Evolutionary conservation across 2,113 vertebrate genomes (phyloP), one percentile per base, ranked within the genome.

Genomic region (Tringa solitaria): DNA sequence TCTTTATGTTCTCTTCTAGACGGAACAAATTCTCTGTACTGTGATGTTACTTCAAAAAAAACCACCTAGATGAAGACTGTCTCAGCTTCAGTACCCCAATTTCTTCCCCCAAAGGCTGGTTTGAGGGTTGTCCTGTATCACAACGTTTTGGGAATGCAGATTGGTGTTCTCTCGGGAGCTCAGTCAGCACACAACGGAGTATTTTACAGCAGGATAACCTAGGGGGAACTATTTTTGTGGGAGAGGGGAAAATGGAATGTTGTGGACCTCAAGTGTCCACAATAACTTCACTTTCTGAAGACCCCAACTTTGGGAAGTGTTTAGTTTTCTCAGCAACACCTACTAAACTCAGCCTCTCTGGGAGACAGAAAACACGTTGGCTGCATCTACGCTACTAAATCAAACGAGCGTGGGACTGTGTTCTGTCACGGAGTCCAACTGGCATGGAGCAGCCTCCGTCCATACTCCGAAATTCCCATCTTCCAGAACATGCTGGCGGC

Each of bases 361-460:
- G 48, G 61, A 93, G 67, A 73, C 2, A 83, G 72, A 93, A 95
- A 95, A 64, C 33, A 72, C 43, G 11, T 64, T 96, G 84, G 76
- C 96, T 89, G 30, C 64, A 28, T 84, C 33, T 33, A 51, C 54
- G n/a, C 59, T 87, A 84, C 60, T 95, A 96, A 95, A 94, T 96
- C 64, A 95, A 91, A 35, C 33, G 64, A 95, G 51, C 10, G 7
- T 89, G 73, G 76, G 86, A 94, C 86, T 93, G 86, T 89, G 95
- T 95, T 95, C 94, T 93, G 83, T 95, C 89, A 59, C 89, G 27
- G 84, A 89, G 73, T 96, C 95, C 94, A 95, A 93, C 76, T 96
- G 91, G 93, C 93, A 92, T 91, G 76, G 64, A 95, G n/a, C 73
- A 92, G 56, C 41, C 50, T 89, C 50, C 64, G 74, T 75, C 93